Percentiles rank a stretch among this genome's conserved stretches.
Evolutionary conservation across 2,797 vertebrate genomes (phyloP).

Genomic region (Gastrophryne carolinensis): DNA sequence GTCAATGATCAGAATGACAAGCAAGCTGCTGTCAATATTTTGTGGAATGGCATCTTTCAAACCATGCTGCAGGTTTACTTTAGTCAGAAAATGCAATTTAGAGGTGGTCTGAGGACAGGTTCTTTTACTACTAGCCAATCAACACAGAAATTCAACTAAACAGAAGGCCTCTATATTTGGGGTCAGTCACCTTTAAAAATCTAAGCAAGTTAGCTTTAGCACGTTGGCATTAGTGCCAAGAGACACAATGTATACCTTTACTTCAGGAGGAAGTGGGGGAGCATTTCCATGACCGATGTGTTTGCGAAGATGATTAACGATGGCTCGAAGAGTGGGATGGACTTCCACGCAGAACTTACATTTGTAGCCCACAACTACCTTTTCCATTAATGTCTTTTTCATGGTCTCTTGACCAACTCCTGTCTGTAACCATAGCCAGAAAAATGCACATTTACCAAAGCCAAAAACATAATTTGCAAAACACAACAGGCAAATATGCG

Average conservation of each 20-base stretch:
- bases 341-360: constrained; percentile 97
- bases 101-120: too few species aligned
- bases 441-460: constrained; percentile 11
- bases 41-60: too few species aligned
- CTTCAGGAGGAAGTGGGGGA: constrained; percentile 75
- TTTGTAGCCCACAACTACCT: constrained; percentile 86
- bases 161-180: too few species aligned
- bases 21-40: too few species aligned
- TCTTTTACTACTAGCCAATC: too few species aligned
- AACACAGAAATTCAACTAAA: too few species aligned
- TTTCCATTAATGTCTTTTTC: constrained; percentile 72
- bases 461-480: too few species aligned
- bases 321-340: constrained; percentile 93
- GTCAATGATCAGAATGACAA: too few species aligned
- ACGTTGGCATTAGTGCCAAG: neutral
- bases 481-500: too few species aligned
- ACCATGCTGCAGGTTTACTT: too few species aligned
- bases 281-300: constrained; percentile 93
- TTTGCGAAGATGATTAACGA: constrained; percentile 97
- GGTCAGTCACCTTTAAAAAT: too few species aligned
- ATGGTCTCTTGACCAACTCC: constrained; percentile 61
- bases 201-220: neutral
- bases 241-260: constrained; percentile 60
- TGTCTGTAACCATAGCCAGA: constrained; percentile 50
- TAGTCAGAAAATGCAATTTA: too few species aligned